Evolutionary conservation across 2,113 vertebrate species (phyloP), one percentile per base, ranked within the genome.

Genomic region (Rhineura floridana): DNA sequence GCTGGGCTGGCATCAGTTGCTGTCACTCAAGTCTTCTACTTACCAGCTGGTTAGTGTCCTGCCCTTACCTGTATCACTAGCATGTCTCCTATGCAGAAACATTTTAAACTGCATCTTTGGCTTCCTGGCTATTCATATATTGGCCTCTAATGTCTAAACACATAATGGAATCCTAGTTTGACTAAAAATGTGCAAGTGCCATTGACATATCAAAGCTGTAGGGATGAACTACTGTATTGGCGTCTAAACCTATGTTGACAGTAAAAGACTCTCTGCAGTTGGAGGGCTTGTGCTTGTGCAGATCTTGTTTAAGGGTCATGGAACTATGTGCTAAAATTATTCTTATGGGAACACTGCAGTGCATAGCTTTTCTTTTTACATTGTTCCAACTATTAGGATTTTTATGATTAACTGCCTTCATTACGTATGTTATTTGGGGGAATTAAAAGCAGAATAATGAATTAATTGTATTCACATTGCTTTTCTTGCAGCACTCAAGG

Each of bases 401-500:
- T 46, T 13, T 48, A 78, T 79, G 30, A 4, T 91, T 91, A 91
- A 39, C 76, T 72, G 87, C 84, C 63, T 42, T 87, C 84, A 10
- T 33, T 87, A 0, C 70, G 25, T 42, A n/a, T 50, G 90, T 46
- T 48, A 10, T 80, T 86, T 59, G 1, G 3, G 15, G 5, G 39
- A 52, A 69, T 50, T 44, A 21, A 48, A 48, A 85, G 42, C 15
- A 7, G 4, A 28, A 25, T 78, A 86, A 82, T 19, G 0, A 28
- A 15, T 72, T 30, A 12, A 12, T 39, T 48, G 59, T 90, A 85
- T 2, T 63, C 84, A 4, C 86, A 69, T 0, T 0, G 0, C 80
- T 90, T 94, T 90, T 90, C 94, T 50, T 90, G 2, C 92, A 99
- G 99, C 95, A 99, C 99, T 82, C 97, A 95, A 92, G 98, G 98